Evolutionary conservation across 2,888 invertebrate genomes (phyloP), one percentile per base, ranked within the genome.

Genomic region (Yponomeuta plumbellus): DNA sequence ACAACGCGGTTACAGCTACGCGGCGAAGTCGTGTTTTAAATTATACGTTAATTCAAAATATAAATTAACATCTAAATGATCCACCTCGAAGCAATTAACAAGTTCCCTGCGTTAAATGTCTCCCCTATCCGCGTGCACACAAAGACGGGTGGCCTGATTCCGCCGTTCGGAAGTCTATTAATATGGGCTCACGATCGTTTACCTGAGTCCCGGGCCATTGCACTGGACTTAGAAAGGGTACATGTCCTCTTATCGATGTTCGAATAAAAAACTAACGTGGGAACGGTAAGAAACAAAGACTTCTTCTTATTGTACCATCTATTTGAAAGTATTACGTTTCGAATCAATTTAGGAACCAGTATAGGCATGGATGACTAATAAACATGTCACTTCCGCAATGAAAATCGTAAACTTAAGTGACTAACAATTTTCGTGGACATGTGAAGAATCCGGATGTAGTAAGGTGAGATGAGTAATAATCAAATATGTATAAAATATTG

Each of bases 241-340:
- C 79, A 81, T 79, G 83, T 86, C 88, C 89, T 88, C 87, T 89
- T 88, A 90, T 88, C 88, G 85, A 76, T 78, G 81, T 78, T 79
- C 80, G 80, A 77, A 88, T 85, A 88, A 88, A 88, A 88, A 88
- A 85, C 23, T 81, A 87, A 84, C 88, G 90, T 91, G 90, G 88
- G 90, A 91, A 90, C 83, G 78, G 71, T 85, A 78, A 78, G 74
- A 80, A 86, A 86, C 85, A 86, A 88, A 84, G 83, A 83, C 83
- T 80, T 85, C 76, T 80, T 83, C 81, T 80, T 83, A 85, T 84
- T 83, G 80, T 76, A 79, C 17, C 79, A 76, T 80, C 72, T 70
- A 77, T 78, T 78, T 75, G 74, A 73, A 72, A 73, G 74, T 80
- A 79, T 77, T 80, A 78, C 75, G 75, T 79, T 78, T 76, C 72